phyloP scores from a whole-genome alignment of 1,140 invertebrate species.

The Ceratosolen fusciceps region DNA sequence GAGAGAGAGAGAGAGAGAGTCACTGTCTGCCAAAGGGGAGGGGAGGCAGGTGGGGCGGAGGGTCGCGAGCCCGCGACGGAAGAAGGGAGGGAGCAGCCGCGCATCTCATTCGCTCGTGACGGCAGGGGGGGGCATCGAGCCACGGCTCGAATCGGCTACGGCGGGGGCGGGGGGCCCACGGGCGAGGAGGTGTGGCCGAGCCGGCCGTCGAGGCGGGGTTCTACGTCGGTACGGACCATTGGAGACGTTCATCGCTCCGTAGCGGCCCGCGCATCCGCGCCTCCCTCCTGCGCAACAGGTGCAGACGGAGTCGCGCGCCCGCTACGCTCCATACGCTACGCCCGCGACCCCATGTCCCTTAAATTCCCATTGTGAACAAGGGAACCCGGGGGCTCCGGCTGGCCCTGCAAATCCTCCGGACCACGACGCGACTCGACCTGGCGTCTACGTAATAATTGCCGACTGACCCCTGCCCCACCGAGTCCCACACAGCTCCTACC shows the following conservation, averaged over 20 bases:
- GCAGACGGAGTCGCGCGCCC: neutral
- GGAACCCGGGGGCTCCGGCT: too few species aligned
- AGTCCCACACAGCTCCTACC: neutral
- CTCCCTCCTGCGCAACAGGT: conserved; percentile 1
- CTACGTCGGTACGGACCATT: conserved; percentile 65
- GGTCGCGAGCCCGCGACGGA: neutral
- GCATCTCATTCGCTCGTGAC: conserved; percentile 46
- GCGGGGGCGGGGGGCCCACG: conserved; percentile 52
- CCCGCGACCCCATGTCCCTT: neutral
- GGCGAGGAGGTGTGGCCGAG: conserved; percentile 59
- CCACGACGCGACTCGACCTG: neutral
- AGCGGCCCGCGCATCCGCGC: conserved; percentile 57
- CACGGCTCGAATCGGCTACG: conserved; percentile 28
- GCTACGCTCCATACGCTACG: neutral
- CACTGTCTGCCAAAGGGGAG: neutral
- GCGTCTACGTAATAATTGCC: neutral
- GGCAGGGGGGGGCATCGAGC: conserved; percentile 11
- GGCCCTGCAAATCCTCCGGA: too few species aligned
- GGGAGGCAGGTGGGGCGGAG: neutral
- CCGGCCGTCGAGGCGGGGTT: conserved; percentile 61
- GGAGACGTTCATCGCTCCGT: conserved; percentile 63
- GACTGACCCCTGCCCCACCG: neutral
- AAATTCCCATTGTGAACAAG: too few species aligned
- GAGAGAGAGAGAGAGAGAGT: too few species aligned
- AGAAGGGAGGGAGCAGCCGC: conserved; percentile 1